Evolutionary conservation across 2,797 vertebrate species (phyloP).

Genomic region (Diglossa cyanea): DNA sequence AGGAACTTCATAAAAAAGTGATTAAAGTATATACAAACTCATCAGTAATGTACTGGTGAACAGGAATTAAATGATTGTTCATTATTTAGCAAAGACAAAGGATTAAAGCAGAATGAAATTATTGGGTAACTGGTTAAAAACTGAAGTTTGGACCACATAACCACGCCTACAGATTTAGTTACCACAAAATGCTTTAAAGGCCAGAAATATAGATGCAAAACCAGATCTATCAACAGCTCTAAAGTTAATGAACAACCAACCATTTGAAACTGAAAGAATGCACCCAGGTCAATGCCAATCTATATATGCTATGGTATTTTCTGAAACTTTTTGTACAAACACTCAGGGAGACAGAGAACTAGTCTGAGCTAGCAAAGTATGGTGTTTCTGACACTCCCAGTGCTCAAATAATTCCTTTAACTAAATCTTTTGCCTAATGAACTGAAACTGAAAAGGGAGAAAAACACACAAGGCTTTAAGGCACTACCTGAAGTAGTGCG

Average conservation of each 20-base stretch:
- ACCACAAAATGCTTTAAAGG: neutral
- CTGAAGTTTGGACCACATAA: neutral
- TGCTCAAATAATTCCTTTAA: neutral
- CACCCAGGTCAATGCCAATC: neutral
- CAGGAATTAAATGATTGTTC: neutral
- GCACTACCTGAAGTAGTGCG: rapidly evolving
- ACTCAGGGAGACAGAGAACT: neutral
- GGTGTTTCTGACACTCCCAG: neutral
- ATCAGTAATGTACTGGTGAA: neutral
- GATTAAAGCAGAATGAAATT: neutral
- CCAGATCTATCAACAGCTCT: neutral
- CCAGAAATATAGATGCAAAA: neutral
- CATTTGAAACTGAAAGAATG: neutral
- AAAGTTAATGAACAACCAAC: conserved; percentile 12
- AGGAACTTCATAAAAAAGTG: neutral
- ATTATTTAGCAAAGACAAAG: neutral
- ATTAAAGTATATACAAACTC: neutral
- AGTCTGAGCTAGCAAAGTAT: neutral
- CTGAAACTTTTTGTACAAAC: neutral
- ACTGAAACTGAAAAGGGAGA: neutral
- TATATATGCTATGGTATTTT: neutral
- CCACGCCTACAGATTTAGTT: neutral
- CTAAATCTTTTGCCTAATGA: neutral
- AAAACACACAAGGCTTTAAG: neutral
- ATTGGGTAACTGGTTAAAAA: neutral